Evolutionary conservation across 2,888 invertebrate species (phyloP).

Genomic region (Adelphocoris suturalis): DNA sequence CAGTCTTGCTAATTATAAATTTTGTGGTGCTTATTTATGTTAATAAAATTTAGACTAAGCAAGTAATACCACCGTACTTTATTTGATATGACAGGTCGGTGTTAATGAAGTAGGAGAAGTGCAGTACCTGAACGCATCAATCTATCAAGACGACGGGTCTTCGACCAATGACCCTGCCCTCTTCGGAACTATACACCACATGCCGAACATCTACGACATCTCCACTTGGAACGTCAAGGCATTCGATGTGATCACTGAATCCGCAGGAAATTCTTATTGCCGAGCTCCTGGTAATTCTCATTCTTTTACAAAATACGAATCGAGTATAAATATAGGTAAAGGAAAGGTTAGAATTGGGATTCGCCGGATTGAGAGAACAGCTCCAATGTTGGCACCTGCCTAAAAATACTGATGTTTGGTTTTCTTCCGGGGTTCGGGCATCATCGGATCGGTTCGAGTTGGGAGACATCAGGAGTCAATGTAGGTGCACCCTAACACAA

Average conservation of each 20-base stretch:
- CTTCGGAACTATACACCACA: constrained; percentile 50
- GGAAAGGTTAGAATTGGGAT: not conserved
- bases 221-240: constrained; percentile 81
- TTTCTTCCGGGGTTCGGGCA: no score
- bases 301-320: no score
- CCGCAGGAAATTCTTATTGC: constrained; percentile 85
- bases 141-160: constrained; percentile 80
- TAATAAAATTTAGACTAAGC: no score
- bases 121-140: constrained; percentile 82
- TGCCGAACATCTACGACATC: constrained; percentile 82
- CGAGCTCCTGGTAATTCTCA: constrained; percentile 84
- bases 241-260: constrained; percentile 82
- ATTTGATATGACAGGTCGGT: constrained; percentile 77
- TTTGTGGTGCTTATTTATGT: no score
- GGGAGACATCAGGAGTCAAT: no score
- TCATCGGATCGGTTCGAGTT: no score
- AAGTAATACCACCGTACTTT: no score
- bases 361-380: not conserved
- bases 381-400: no score
- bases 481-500: no score
- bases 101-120: constrained; percentile 84
- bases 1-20: no score
- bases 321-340: no score
- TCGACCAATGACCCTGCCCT: constrained; percentile 73
- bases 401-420: no score